These are phyloP conservation scores for Berghia stephanieae DNA, from an alignment of 1,140 invertebrate species.

Conservation along the genomic window DNA sequence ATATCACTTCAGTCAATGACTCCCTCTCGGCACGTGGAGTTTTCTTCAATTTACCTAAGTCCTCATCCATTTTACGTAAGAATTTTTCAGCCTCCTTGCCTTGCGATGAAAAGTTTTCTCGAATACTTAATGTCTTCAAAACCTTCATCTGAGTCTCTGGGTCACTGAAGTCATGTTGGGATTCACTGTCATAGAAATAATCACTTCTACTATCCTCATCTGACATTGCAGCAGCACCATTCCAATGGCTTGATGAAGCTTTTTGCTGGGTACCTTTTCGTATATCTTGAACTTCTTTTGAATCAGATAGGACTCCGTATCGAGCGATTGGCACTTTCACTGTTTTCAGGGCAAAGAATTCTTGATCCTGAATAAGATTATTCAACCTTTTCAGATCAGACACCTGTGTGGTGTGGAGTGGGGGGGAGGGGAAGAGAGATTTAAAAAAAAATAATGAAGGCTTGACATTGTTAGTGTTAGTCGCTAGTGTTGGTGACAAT, in stretches of 20 bases:
- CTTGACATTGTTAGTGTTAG: background rate
- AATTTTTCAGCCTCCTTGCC: slow-evolving; percentile 53
- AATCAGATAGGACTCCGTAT: slow-evolving; percentile 54
- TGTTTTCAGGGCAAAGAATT: slow-evolving; percentile 54
- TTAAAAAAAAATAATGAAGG: slow-evolving; percentile 36
- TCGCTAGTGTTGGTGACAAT: background rate
- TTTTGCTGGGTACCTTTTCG: slow-evolving; percentile 6
- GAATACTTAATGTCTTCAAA: slow-evolving; percentile 57
- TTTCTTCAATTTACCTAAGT: slow-evolving; percentile 50
- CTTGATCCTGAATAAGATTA: slow-evolving; percentile 59
- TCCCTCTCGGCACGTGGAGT: slow-evolving; percentile 38
- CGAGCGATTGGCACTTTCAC: slow-evolving; percentile 58
- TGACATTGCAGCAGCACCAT: background rate
- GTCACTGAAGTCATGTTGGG: slow-evolving; percentile 49
- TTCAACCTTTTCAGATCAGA: slow-evolving; percentile 60
- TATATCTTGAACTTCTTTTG: no score
- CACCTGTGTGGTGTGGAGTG: no score
- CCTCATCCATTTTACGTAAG: slow-evolving; percentile 57
- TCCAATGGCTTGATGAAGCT: no score
- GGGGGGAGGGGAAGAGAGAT: no score
- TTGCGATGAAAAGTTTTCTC: slow-evolving; percentile 44
- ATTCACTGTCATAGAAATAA: slow-evolving; percentile 32
- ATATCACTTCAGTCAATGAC: slow-evolving; percentile 57
- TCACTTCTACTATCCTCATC: background rate
- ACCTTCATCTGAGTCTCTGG: slow-evolving; percentile 51